Conservation (phyloP, 2,797 vertebrate species). For the Phylloscopus collybita region DNA sequence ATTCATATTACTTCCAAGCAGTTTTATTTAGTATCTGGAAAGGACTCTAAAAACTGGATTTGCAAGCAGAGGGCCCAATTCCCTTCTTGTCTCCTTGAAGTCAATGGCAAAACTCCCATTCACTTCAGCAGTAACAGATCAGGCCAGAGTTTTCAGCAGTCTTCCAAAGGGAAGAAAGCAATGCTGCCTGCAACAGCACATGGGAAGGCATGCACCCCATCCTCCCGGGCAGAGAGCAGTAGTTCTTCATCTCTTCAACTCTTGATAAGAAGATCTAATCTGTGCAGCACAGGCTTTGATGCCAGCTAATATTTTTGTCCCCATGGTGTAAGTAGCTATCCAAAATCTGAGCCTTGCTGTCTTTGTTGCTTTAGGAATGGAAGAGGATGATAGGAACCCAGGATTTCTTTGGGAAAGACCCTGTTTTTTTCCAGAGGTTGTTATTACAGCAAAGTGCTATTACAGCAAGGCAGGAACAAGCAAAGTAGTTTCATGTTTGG, state of each 20-base stretch:
- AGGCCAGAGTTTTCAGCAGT: constrained; percentile 3
- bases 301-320: constrained; percentile 20
- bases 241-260: constrained; percentile 30
- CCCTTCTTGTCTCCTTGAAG: constrained; percentile 41
- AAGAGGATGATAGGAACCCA: not conserved
- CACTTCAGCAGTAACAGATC: constrained; percentile 20
- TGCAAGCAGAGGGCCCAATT: not conserved
- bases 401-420: not conserved
- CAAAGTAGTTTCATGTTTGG: not conserved
- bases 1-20: constrained; percentile 66
- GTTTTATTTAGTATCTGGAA: constrained; percentile 61
- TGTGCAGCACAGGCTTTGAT: not conserved
- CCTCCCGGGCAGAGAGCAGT: not conserved
- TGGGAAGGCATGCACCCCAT: not conserved
- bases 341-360: not conserved
- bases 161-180: constrained; percentile 6
- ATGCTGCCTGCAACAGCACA: not conserved
- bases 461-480: not conserved
- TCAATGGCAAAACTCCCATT: constrained; percentile 50
- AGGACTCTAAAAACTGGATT: constrained; percentile 57
- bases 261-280: constrained; percentile 48
- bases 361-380: not conserved
- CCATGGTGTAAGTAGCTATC: not conserved
- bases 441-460: not conserved
- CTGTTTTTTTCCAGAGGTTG: not conserved